A percentile compares a stretch with the other conserved stretches of the same genome.
Conservation (phyloP, 2,797 vertebrate genomes). For the Echiichthys vipera region DNA sequence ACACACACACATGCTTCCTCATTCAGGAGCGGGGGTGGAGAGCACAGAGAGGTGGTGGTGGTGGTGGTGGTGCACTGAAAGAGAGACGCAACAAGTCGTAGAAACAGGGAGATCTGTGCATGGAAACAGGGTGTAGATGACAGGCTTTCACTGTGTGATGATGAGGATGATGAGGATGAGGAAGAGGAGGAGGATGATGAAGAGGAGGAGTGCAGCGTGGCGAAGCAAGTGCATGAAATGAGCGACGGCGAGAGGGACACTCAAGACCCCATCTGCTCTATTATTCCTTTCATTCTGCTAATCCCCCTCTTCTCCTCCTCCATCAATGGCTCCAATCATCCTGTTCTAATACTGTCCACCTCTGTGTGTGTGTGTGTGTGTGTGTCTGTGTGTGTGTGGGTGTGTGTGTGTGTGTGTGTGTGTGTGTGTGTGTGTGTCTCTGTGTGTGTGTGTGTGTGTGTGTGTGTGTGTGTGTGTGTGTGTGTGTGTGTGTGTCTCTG, state of each 20-base stretch:
- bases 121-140: not conserved
- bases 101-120: slow-evolving; percentile 8
- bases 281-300: slow-evolving; percentile 54
- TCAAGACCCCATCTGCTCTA: slow-evolving; percentile 42
- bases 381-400: too few relatives aligned
- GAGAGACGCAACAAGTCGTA: slow-evolving; percentile 66
- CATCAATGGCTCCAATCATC: slow-evolving; percentile 19
- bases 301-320: slow-evolving; percentile 37
- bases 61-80: slow-evolving; percentile 29
- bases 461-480: too few relatives aligned
- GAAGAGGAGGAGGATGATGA: too few relatives aligned
- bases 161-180: too few relatives aligned
- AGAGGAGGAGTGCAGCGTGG: too few relatives aligned
- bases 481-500: too few relatives aligned
- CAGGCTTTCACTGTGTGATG: not conserved
- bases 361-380: too few relatives aligned
- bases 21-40: slow-evolving; percentile 66
- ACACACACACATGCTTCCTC: slow-evolving; percentile 59
- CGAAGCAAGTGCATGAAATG: not conserved
- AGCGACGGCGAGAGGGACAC: not conserved
- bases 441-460: too few relatives aligned
- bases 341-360: slow-evolving; percentile 22
- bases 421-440: too few relatives aligned
- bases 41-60: slow-evolving; percentile 45
- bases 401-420: too few relatives aligned